These are phyloP conservation scores for Heterocephalus glaber DNA, from an alignment of 2,113 vertebrate genomes.

Conservation along the genomic window DNA sequence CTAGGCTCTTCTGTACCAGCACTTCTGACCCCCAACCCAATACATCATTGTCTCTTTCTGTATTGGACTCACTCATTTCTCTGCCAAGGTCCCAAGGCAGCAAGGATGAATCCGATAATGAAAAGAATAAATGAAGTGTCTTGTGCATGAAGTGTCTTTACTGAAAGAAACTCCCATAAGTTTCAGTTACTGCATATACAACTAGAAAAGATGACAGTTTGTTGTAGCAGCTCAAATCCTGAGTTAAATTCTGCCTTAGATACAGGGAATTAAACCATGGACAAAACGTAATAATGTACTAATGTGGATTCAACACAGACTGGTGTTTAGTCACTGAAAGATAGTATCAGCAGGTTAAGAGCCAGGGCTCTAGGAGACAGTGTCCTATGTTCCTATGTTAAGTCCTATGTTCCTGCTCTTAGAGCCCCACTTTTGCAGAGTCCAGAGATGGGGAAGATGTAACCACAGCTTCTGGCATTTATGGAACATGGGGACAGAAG, in stretches of 20 bases:
- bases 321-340: not conserved
- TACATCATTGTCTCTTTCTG: not conserved
- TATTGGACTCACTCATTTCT: not conserved
- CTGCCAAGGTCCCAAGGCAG: not conserved
- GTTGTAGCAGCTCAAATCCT: not conserved
- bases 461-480: not conserved
- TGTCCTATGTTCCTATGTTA: too few relatives aligned
- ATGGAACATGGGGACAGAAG: not conserved
- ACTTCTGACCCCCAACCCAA: too few relatives aligned
- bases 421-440: not conserved
- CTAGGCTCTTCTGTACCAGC: not conserved
- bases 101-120: not conserved
- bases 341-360: not conserved
- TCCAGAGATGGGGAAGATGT: not conserved
- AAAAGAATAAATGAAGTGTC: not conserved
- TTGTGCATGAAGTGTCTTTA: not conserved
- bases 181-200: not conserved
- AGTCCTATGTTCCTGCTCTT: not conserved
- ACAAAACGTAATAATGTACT: not conserved
- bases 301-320: not conserved
- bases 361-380: not conserved
- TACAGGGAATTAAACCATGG: not conserved
- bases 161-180: not conserved
- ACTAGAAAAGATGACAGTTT: not conserved
- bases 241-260: not conserved